Percentiles rank a stretch among this genome's conserved stretches.
phyloP scores from a whole-genome alignment of 2,797 vertebrate genomes.

The Diplodus puntazzo region DNA sequence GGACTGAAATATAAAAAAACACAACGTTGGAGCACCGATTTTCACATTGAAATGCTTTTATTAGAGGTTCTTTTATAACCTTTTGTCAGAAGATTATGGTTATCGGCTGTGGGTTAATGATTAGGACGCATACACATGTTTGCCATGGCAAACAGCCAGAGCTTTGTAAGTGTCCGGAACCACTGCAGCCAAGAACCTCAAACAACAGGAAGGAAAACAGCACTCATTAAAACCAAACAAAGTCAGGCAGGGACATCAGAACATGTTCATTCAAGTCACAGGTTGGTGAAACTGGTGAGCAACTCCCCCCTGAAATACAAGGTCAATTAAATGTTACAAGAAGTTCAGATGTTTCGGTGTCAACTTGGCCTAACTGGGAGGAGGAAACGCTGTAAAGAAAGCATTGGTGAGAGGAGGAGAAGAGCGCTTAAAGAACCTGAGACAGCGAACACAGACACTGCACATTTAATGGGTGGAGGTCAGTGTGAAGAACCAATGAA shows the following conservation, averaged over 20 bases:
- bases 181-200: slow-evolving; percentile 18
- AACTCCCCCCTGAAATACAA: slow-evolving; percentile 71
- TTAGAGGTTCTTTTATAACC: slow-evolving; percentile 31
- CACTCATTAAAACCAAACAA: slow-evolving; percentile 48
- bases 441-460: slow-evolving; percentile 60
- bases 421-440: slow-evolving; percentile 51
- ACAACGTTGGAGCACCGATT: slow-evolving; percentile 30
- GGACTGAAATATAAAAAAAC: slow-evolving; percentile 52
- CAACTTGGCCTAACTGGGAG: slow-evolving; percentile 34
- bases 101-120: slow-evolving; percentile 41
- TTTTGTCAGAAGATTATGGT: slow-evolving; percentile 29
- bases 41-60: slow-evolving; percentile 22
- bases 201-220: slow-evolving; percentile 55
- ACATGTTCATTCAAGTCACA: slow-evolving; percentile 44
- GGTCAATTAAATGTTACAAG: slow-evolving; percentile 59
- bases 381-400: slow-evolving; percentile 65
- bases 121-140: slow-evolving; percentile 32
- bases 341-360: slow-evolving; percentile 34
- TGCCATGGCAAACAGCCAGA: slow-evolving; percentile 32
- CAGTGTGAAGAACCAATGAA: slow-evolving; percentile 38
- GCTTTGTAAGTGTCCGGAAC: slow-evolving; percentile 28
- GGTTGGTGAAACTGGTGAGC: slow-evolving; percentile 39
- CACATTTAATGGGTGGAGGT: slow-evolving; percentile 57
- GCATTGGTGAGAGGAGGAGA: slow-evolving; percentile 31
- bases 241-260: slow-evolving; percentile 48